phyloP scores from a whole-genome alignment of 2,888 invertebrate genomes.

The Agriopis aurantiaria region DNA sequence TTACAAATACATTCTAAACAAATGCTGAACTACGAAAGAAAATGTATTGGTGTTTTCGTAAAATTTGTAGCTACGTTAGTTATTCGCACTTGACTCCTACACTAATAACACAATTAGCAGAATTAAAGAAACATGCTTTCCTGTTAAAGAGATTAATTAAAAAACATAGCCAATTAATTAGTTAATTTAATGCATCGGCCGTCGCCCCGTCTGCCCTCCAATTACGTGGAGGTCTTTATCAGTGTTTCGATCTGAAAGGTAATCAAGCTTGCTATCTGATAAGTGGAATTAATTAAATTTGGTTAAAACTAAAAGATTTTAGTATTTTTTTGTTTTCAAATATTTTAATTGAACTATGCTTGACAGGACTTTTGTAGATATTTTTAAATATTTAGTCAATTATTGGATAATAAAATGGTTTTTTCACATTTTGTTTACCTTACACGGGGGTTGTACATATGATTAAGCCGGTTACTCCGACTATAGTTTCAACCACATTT shows the following conservation, averaged over 20 bases:
- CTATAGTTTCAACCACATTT: too few relatives aligned
- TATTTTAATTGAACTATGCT: too few relatives aligned
- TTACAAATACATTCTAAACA: too few relatives aligned
- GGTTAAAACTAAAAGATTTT: neutral
- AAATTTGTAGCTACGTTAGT: neutral
- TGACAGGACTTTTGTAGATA: too few relatives aligned
- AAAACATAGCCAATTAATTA: slow-evolving; percentile 8
- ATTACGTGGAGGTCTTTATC: slow-evolving; percentile 11
- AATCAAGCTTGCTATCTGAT: slow-evolving; percentile 11
- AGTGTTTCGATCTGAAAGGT: slow-evolving; percentile 9
- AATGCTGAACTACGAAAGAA: neutral
- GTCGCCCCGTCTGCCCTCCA: slow-evolving; percentile 12
- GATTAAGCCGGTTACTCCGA: too few relatives aligned
- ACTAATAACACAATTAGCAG: neutral
- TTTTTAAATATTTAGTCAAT: too few relatives aligned
- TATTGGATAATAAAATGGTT: too few relatives aligned
- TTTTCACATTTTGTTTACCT: too few relatives aligned
- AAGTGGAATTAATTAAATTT: slow-evolving; percentile 13
- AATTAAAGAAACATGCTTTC: neutral
- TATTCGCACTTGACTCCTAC: neutral
- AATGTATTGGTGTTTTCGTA: neutral
- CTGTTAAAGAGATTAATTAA: neutral
- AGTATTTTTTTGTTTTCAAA: neutral
- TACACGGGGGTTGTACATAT: too few relatives aligned
- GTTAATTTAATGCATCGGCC: neutral